These are phyloP conservation scores for Chrysomela aeneicollis DNA, from an alignment of 2,888 invertebrate genomes.

Conservation along the genomic window DNA sequence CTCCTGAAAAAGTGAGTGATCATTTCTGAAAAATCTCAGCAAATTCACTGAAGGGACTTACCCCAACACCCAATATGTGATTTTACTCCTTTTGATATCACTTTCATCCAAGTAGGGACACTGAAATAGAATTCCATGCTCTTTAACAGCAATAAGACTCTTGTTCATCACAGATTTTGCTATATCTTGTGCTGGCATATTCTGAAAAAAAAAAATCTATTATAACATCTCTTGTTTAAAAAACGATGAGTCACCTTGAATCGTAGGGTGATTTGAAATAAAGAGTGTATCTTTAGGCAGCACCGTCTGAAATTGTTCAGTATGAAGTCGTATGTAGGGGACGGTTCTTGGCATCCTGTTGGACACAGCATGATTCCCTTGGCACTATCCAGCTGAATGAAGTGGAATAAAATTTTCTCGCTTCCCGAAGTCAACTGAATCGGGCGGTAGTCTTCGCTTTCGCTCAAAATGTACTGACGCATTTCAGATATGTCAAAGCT, in stretches of 20 bases:
- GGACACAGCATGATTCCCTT: slow-evolving; percentile 78
- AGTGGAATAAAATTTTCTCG: slow-evolving; percentile 79
- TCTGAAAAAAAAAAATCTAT: slow-evolving; percentile 49
- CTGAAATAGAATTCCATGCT: slow-evolving; percentile 82
- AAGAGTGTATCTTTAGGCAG: slow-evolving; percentile 75
- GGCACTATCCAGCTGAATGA: slow-evolving; percentile 74
- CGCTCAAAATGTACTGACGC: slow-evolving; percentile 75
- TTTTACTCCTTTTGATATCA: slow-evolving; percentile 60
- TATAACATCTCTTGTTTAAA: no score
- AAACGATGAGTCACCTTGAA: slow-evolving; percentile 60
- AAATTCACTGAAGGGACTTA: slow-evolving; percentile 55
- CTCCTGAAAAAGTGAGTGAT: slow-evolving; percentile 57
- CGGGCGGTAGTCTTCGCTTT: slow-evolving; percentile 71
- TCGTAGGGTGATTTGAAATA: slow-evolving; percentile 75
- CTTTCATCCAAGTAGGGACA: slow-evolving; percentile 62
- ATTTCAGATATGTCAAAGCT: slow-evolving; percentile 75
- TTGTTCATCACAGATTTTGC: slow-evolving; percentile 69
- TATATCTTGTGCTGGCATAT: slow-evolving; percentile 60
- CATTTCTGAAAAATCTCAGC: neutral
- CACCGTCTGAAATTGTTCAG: slow-evolving; percentile 75
- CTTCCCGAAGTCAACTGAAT: slow-evolving; percentile 72
- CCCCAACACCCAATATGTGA: slow-evolving; percentile 84
- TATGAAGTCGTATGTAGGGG: slow-evolving; percentile 62
- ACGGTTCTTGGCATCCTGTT: slow-evolving; percentile 52
- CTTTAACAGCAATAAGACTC: slow-evolving; percentile 81